Conservation (phyloP, 1,140 invertebrate genomes). For the Atta colombica region DNA sequence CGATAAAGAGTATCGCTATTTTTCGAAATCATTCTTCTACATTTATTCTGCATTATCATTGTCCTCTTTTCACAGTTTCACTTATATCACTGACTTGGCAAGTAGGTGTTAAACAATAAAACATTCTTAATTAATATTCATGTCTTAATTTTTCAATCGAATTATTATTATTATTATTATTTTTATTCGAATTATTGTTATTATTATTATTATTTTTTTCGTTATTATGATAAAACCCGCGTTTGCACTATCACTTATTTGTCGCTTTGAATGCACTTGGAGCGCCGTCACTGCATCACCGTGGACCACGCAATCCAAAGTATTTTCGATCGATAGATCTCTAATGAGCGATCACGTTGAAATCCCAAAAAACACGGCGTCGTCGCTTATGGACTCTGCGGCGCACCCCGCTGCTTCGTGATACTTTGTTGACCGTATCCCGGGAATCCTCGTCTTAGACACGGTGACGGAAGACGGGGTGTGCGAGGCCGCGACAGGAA, state of each 20-base stretch:
- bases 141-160: neutral
- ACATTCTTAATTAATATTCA: neutral
- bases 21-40: neutral
- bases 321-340: conserved; percentile 46
- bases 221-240: neutral
- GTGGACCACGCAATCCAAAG: neutral
- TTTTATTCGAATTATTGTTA: no score
- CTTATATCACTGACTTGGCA: neutral
- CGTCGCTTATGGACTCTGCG: neutral
- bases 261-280: conserved; percentile 7
- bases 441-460: conserved; percentile 45
- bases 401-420: conserved; percentile 7
- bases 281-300: conserved; percentile 18
- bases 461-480: conserved; percentile 36
- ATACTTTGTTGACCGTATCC: conserved; percentile 67
- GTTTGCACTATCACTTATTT: conserved; percentile 8
- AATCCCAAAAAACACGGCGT: conserved; percentile 30
- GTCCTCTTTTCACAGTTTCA: neutral
- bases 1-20: neutral
- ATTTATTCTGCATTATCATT: neutral
- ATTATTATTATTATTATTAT: no score
- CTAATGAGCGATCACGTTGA: neutral
- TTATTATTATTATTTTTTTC: neutral
- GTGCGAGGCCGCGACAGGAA: conserved; percentile 47
- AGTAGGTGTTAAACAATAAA: neutral